Base-by-base conservation (phyloP, 2,888 invertebrate species). In the Thalpophila matura region DNA sequence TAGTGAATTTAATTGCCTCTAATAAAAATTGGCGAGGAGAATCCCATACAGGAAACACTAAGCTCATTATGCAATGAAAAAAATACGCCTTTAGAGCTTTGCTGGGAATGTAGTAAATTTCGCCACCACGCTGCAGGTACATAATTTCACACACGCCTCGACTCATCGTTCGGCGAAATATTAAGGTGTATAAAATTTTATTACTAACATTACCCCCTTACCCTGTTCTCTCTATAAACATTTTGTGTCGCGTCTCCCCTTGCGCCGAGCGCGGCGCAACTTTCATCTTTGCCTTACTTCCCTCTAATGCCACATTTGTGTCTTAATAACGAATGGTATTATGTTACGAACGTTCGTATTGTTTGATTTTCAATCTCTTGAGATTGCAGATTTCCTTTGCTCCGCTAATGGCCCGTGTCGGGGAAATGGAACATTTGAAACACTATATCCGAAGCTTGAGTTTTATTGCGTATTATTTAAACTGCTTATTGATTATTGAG, bases 161-260 rank as follows among this genome's bases (percentile, higher is more conserved):
- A 88, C 92, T 93, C 93, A 91, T 94, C 92, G 91, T 90, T 91
- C 85, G 85, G 84, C 90, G 87, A 93, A 94, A 94, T 94, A 94
- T 93, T 92, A 92, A 91, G 91, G 91, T 89, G 89, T 90, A 92
- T 94, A 92, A 94, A 94, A 94, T 94, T 93, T 94, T 95, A 94
- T 94, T 92, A 93, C 87, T 79, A 81, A 77, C 91, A 89, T 91
- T 91, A 94, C 91, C 91, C 90, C 90, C 90, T 91, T 91, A 87
- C 88, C 82, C 86, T 86, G 87, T 86, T 89, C 89, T 83, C 83
- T 86, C 86, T 91, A 90, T 90, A 93, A 92, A 93, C 90, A 93
- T 91, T 91, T 90, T 89, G 86, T 87, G 88, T 89, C 88, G 86
- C 85, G 79, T 84, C 77, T 81, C 84, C 86, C 86, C 86, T 83